Base-by-base conservation (phyloP, 37 sponge, comb jelly and placozoan genomes). In the Cladorhizidae sp. region DNA sequence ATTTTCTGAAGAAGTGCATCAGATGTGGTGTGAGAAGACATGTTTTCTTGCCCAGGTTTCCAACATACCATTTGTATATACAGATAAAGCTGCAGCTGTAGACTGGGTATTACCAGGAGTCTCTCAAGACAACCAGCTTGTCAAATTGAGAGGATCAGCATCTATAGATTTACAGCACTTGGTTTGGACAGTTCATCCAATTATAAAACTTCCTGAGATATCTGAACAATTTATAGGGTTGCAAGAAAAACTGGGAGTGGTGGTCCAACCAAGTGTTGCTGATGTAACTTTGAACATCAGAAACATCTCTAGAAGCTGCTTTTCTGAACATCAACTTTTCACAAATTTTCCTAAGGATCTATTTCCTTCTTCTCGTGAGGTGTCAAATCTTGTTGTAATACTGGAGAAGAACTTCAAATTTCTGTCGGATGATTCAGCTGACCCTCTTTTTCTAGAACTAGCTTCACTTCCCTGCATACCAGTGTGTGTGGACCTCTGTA, bases 161-260 rank as follows among this genome's bases (percentile, higher is more conserved):
- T 26, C 18, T 17, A 0, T 18, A 7, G 29, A 70, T 41, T 20
- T 67, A 35, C 33, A 29, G 43, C 25, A 70, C 21, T 57, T 82
- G 11, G 7, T 88, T 41, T 88, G 88, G 88, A 81, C 88, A 32
- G 79, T 88, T 21, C 82, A 52, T 37, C 88, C 88, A 45, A 62
- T 88, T 42, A 59, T 81, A 17, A 0, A 36, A 21, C 35, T 67
- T 40, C 77, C 88, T 40, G 0, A 33, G 37, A 1, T 0, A 3
- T 2, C 29, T 50, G 32, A 57, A 2, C 2, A 8, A 29, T 69
- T 14, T 69, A 14, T 50, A 1, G 22, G 41, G 41, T 9, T 73
- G 9, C 41, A 75, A 41, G 6, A 71, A 43, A 29, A 35, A 0
- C 40, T 87, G 26, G 61, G 67, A 6, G 18, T 87, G 1, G 64